A percentile compares a stretch with the other conserved stretches of the same genome.
phyloP scores from a whole-genome alignment of 1,140 invertebrate species.

The Aphis craccivora region DNA sequence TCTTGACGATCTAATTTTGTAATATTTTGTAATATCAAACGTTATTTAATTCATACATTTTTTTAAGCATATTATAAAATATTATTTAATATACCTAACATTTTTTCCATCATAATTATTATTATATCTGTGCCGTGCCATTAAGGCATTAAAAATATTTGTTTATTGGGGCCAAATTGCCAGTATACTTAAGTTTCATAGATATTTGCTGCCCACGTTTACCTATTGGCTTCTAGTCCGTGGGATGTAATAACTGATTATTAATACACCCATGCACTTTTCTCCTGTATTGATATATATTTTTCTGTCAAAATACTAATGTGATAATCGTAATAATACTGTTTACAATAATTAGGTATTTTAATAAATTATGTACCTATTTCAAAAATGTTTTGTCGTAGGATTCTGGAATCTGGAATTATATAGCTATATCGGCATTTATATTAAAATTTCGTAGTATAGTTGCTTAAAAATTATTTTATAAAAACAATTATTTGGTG shows the following conservation, averaged over 20 bases:
- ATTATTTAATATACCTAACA: neutral
- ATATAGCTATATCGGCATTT: neutral
- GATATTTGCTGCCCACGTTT: neutral
- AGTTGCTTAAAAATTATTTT: neutral
- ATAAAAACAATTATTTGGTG: neutral
- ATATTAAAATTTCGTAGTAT: neutral
- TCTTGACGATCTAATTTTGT: neutral
- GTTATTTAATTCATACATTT: neutral
- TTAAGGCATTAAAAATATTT: neutral
- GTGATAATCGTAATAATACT: neutral
- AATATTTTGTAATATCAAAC: neutral
- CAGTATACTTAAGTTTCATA: neutral
- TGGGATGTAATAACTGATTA: slow-evolving; percentile 19
- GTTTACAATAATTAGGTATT: neutral
- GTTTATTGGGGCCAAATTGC: neutral
- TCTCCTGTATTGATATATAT: neutral
- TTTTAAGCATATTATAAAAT: neutral
- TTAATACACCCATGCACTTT: neutral
- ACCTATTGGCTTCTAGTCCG: neutral
- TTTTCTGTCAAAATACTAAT: neutral
- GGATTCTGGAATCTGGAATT: neutral
- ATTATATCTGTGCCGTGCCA: neutral
- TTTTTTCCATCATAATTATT: neutral
- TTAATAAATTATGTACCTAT: neutral
- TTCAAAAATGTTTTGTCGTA: neutral